phyloP scores from a whole-genome alignment of 2,797 vertebrate genomes.

The Borostomias antarcticus region DNA sequence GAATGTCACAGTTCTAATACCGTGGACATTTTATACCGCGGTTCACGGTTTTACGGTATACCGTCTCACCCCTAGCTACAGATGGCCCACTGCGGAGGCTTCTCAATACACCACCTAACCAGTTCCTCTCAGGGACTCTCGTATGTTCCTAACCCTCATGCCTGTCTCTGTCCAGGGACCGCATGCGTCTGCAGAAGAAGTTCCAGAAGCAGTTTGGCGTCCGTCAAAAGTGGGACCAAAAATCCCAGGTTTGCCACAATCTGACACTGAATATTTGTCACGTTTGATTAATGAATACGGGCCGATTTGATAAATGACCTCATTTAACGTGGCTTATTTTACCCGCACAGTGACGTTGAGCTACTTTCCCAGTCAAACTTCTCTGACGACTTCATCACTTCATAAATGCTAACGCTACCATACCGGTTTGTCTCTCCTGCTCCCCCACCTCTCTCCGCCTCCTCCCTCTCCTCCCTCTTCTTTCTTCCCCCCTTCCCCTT shows the following conservation, averaged over 20 bases:
- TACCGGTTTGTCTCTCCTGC: constrained; percentile 16
- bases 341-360: no score
- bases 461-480: not conserved
- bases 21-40: no score
- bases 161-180: constrained; percentile 80
- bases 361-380: not conserved
- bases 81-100: no score
- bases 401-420: not conserved
- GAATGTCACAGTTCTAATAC: no score
- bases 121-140: not conserved
- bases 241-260: constrained; percentile 86
- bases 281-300: not conserved
- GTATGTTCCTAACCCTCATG: not conserved
- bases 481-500: not conserved
- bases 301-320: not conserved
- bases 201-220: constrained; percentile 99
- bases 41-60: no score
- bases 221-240: constrained; percentile 98
- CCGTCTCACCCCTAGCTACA: no score
- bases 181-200: constrained; percentile 96
- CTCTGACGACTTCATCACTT: not conserved
- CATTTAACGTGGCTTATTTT: no score
- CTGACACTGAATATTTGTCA: not conserved
- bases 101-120: no score
- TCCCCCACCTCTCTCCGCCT: not conserved